A percentile compares a stretch with the other conserved stretches of the same genome.
phyloP scores from a whole-genome alignment of 2,888 invertebrate species.

The Himalopsyche japonica region DNA sequence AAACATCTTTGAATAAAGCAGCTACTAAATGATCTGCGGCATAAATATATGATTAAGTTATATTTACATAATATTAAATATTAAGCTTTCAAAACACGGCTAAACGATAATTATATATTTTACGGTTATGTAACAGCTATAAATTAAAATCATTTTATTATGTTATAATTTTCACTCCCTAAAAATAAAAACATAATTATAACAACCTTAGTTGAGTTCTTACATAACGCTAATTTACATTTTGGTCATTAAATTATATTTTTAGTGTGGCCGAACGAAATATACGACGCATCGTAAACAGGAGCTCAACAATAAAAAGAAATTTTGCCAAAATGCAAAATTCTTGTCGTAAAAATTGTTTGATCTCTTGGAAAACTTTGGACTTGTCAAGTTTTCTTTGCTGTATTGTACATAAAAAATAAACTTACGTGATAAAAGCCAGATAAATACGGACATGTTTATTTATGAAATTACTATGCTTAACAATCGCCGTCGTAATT shows the following conservation, averaged over 20 bases:
- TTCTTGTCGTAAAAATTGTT: neutral
- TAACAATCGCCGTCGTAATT: neutral
- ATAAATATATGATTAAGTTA: no score
- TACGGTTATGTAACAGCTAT: neutral
- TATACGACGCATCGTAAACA: neutral
- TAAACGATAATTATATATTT: neutral
- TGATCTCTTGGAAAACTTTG: neutral
- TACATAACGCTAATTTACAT: neutral
- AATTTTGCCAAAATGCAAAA: neutral
- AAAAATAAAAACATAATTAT: neutral
- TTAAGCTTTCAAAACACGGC: no score
- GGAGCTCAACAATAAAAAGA: neutral
- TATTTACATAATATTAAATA: no score
- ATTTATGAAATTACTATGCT: neutral
- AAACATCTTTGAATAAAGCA: no score
- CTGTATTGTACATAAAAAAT: neutral
- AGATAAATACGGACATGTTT: neutral
- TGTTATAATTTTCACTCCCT: neutral
- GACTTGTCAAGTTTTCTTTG: neutral
- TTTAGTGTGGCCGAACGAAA: neutral
- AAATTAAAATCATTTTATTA: neutral
- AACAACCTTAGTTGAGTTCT: neutral
- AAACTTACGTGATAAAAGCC: neutral
- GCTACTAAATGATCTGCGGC: no score
- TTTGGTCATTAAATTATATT: neutral